Conservation (phyloP, 2,797 vertebrate species). For the Rhyacichthys aspro region DNA sequence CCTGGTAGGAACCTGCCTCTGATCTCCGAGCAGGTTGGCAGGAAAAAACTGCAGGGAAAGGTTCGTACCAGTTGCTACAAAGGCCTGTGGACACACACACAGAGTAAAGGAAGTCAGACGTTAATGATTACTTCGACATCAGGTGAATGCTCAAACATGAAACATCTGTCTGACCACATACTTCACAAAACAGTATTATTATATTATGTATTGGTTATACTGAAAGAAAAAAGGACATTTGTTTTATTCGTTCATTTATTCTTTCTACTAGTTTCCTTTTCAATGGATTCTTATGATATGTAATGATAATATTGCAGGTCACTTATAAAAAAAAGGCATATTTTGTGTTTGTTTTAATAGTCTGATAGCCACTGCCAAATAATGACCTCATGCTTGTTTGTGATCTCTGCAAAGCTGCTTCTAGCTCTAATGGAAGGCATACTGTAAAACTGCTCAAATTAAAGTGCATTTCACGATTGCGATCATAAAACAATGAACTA, state of each 20-base stretch:
- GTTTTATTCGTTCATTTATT: too few relatives aligned
- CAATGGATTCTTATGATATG: too few relatives aligned
- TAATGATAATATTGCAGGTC: conserved; percentile 4
- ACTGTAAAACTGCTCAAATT: conserved; percentile 34
- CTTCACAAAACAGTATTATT: neutral
- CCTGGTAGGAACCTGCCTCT: conserved; percentile 94
- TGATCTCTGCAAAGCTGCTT: conserved; percentile 38
- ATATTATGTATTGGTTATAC: too few relatives aligned
- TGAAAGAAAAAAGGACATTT: too few relatives aligned
- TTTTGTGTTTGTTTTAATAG: conserved; percentile 1
- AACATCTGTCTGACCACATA: neutral
- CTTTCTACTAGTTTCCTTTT: too few relatives aligned
- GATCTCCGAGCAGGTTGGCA: conserved; percentile 96
- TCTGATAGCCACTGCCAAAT: conserved; percentile 16
- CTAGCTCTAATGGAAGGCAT: conserved; percentile 31
- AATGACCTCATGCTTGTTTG: conserved; percentile 47
- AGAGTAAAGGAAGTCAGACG: neutral
- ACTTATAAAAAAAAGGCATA: conserved; percentile 4
- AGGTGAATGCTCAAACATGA: neutral
- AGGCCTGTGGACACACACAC: conserved; percentile 89
- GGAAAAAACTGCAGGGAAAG: conserved; percentile 99
- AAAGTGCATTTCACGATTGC: conserved; percentile 45
- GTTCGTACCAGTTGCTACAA: conserved; percentile 99
- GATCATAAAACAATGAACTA: conserved; percentile 56
- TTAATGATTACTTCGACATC: neutral